A percentile compares a stretch with the other conserved stretches of the same genome.
Conservation (phyloP, 2,797 vertebrate genomes). For the Ctenopoma kingsleyae region DNA sequence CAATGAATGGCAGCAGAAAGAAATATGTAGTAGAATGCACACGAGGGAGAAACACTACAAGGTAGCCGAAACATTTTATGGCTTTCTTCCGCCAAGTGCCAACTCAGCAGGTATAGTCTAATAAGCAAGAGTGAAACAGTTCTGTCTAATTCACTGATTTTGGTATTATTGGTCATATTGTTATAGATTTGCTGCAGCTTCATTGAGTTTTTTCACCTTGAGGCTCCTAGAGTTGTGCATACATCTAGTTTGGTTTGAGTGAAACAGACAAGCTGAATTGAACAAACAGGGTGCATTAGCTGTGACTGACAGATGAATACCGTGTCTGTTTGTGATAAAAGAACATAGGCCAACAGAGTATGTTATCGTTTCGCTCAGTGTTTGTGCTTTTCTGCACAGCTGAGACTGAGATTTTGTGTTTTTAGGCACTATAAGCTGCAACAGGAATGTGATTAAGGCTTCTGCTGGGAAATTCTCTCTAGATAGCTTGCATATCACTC, state of each 20-base stretch:
- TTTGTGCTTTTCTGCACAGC: slow-evolving; percentile 61
- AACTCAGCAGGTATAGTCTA: slow-evolving; percentile 13
- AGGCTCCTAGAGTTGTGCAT: slow-evolving; percentile 39
- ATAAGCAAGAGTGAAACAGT: slow-evolving; percentile 30
- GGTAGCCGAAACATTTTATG: neutral
- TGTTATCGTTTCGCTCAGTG: slow-evolving; percentile 60
- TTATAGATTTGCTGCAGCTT: slow-evolving; percentile 35
- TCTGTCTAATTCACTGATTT: slow-evolving; percentile 26
- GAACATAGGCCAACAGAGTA: slow-evolving; percentile 49
- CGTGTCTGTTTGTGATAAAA: slow-evolving; percentile 41
- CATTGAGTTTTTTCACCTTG: slow-evolving; percentile 43
- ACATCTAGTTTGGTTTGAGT: slow-evolving; percentile 49
- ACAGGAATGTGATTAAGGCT: slow-evolving; percentile 67
- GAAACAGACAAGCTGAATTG: slow-evolving; percentile 68
- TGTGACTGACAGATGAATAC: slow-evolving; percentile 72
- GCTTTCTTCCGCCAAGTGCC: slow-evolving; percentile 7
- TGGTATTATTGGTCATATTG: slow-evolving; percentile 36
- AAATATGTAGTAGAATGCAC: slow-evolving; percentile 10
- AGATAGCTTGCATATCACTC: slow-evolving; percentile 71
- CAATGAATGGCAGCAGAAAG: slow-evolving; percentile 16
- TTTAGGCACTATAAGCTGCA: slow-evolving; percentile 53
- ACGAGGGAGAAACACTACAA: slow-evolving; percentile 3
- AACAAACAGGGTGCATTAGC: slow-evolving; percentile 63
- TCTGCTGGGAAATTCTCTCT: slow-evolving; percentile 64
- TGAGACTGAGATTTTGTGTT: slow-evolving; percentile 58